phyloP scores from a whole-genome alignment of 1,140 invertebrate genomes.

The Heterodera carotae region DNA sequence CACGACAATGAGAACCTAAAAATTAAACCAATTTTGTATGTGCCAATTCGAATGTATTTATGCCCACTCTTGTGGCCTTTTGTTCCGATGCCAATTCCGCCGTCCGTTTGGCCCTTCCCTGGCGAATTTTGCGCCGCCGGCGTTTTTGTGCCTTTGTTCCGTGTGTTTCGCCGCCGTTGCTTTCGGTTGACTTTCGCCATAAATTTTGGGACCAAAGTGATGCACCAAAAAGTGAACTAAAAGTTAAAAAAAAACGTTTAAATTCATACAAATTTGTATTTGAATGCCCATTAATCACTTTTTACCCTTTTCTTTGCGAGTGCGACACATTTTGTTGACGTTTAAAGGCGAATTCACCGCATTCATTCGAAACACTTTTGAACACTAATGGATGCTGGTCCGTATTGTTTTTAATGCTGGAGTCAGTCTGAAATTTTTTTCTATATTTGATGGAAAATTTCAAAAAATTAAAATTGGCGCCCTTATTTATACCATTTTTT shows the following conservation, averaged over 20 bases:
- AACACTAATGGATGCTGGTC: neutral
- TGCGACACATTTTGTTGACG: neutral
- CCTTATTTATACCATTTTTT: neutral
- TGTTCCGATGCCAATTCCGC: conserved; percentile 75
- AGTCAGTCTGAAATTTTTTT: neutral
- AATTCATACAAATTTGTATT: too few species aligned
- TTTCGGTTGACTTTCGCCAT: neutral
- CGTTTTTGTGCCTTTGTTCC: neutral
- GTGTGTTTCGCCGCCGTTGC: neutral
- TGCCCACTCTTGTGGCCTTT: conserved; percentile 75
- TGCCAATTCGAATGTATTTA: neutral
- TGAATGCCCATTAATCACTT: too few species aligned
- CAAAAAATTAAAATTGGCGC: neutral
- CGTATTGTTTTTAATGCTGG: neutral
- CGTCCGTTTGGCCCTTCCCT: conserved; percentile 49
- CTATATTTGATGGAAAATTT: neutral
- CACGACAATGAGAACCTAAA: conserved; percentile 75
- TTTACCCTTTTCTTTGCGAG: neutral
- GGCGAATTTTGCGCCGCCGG: conserved; percentile 29
- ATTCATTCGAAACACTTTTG: neutral
- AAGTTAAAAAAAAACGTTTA: too few species aligned
- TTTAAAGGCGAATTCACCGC: neutral
- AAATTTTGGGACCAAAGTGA: neutral
- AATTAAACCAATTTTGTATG: neutral
- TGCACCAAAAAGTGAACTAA: neutral